Base-by-base conservation (phyloP, 2,113 vertebrate species). In the Phaethornis superciliosus region DNA sequence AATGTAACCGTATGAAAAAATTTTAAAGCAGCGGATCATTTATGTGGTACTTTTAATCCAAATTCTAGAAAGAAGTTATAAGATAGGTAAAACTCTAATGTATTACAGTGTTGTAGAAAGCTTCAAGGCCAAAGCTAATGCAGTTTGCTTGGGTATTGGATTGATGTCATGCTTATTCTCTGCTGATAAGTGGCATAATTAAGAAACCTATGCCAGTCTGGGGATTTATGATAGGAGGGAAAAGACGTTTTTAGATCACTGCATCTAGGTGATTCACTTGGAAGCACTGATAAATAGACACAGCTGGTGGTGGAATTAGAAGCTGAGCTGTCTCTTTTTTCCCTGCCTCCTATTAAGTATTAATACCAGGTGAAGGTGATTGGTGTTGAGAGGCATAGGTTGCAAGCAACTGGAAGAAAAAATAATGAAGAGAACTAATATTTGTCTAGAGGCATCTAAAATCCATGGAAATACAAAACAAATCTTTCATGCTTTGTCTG, bases 151-250 rank as follows among this genome's bases (percentile, higher is more conserved):
- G 54, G 19, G 4, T 44, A 10, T 55, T 4, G 4, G 60, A 40
- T 6, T 51, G 56, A 46, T 51, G 77, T 32, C 55, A 47, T 2
- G 8, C 56, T 93, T 63, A 33, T 21, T 83, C 35, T 90, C 65
- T 86, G 85, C 35, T 65, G 75, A 64, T 76, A 22, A 93, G 80
- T 51, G 37, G n/a, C 35, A 62, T 71, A 60, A 79, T 51, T 89
- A 33, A 94, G 83, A 93, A 97, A 85, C 32, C 26, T 67, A 70
- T 81, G 28, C 60, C 69, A 69, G 26, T 56, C 55, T 89, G 74
- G n/a, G 56, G 65, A 69, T 94, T 79, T 62, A 77, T 5, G 30
- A 95, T 6, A 83, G 64, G 35, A 93, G 60, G 42, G 84, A 86
- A 86, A 88, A 88, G 7, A 51, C 10, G 40, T 95, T 91, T 87